Percentiles rank a stretch among this genome's conserved stretches.
These are phyloP conservation scores for Quadroppia sp. DNA, from an alignment of 2,888 invertebrate species.

Conservation along the genomic window DNA sequence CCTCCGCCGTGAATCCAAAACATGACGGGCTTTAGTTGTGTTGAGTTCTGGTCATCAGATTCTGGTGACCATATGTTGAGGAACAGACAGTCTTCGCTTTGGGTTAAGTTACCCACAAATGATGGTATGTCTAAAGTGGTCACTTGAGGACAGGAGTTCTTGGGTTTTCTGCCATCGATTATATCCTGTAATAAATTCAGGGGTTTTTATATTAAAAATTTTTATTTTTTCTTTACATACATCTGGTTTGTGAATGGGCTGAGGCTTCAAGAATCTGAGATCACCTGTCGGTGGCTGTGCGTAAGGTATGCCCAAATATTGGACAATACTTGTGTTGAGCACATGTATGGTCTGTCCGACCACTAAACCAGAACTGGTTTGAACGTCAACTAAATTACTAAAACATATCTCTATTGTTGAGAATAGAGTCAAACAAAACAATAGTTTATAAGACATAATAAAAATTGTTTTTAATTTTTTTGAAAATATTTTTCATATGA, in stretches of 20 bases:
- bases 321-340: not conserved
- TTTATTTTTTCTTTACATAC: too few species aligned
- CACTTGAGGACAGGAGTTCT: conserved; percentile 17
- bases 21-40: conserved; percentile 49
- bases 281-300: conserved; percentile 24
- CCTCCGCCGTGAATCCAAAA: conserved; percentile 46
- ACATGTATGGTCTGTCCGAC: conserved; percentile 4
- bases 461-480: too few species aligned
- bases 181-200: conserved; percentile 4
- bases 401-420: too few species aligned
- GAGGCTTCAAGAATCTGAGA: not conserved
- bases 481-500: too few species aligned
- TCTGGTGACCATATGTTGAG: not conserved
- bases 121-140: not conserved
- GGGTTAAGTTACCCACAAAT: not conserved
- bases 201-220: too few species aligned
- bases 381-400: not conserved
- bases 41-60: conserved; percentile 48
- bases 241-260: not conserved
- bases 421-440: too few species aligned
- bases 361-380: conserved; percentile 1
- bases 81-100: not conserved
- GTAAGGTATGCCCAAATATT: conserved; percentile 5
- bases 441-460: too few species aligned
- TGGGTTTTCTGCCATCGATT: conserved; percentile 6